Conservation (phyloP, 2,888 invertebrate species). For the Nysson spinosus region DNA sequence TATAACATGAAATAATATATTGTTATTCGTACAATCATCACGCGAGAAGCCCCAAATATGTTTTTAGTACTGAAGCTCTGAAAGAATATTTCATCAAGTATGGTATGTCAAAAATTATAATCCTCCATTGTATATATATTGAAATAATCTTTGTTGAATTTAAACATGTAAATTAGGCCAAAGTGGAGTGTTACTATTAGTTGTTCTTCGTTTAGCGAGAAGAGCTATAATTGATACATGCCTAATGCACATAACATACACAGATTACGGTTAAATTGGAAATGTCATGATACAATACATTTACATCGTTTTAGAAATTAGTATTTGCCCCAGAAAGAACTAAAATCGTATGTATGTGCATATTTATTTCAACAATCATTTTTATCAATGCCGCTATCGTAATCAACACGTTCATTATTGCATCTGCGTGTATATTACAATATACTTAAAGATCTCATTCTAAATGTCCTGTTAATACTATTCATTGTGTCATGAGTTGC, state of each 20-base stretch:
- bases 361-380: constrained; percentile 10
- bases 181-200: constrained; percentile 3
- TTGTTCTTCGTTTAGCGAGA: constrained; percentile 10
- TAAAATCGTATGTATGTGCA: constrained; percentile 8
- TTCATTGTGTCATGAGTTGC: constrained; percentile 34
- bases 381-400: constrained; percentile 6
- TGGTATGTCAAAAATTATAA: constrained; percentile 19
- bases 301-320: constrained; percentile 1
- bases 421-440: constrained; percentile 29
- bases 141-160: constrained; percentile 9
- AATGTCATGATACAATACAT: constrained; percentile 12
- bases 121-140: constrained; percentile 13
- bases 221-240: constrained; percentile 19
- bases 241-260: constrained; percentile 14
- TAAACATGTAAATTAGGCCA: constrained; percentile 53
- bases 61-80: constrained; percentile 13
- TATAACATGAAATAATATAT: constrained; percentile 20
- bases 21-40: constrained; percentile 17
- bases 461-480: constrained; percentile 37
- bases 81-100: constrained; percentile 20
- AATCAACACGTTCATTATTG: constrained; percentile 11
- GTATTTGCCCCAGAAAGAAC: background rate
- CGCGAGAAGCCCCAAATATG: constrained; percentile 11
- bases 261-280: constrained; percentile 1
- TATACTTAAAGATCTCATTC: constrained; percentile 22